A percentile compares a stretch with the other conserved stretches of the same genome.
phyloP scores from a whole-genome alignment of 2,113 vertebrate species.

The Myrmecophaga tridactyla region DNA sequence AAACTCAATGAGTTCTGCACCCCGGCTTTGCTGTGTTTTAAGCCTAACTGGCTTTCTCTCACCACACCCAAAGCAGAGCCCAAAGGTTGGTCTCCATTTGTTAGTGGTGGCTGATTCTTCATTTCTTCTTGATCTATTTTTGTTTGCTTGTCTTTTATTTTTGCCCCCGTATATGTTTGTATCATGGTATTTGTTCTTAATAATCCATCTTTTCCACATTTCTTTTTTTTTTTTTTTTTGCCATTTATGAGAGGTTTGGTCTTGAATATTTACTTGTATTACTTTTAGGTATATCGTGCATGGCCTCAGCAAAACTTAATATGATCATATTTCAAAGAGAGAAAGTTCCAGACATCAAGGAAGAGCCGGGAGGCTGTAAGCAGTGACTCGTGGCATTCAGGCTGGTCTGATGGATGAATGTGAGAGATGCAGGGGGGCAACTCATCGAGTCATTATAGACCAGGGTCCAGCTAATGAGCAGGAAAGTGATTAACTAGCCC shows the following conservation, averaged over 20 bases:
- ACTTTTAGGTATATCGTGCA: not conserved
- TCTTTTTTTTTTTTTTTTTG: not conserved
- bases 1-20: not conserved
- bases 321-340: not conserved
- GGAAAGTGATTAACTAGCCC: not conserved
- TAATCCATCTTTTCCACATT: slow-evolving; percentile 6
- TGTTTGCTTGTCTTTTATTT: not conserved
- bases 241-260: not conserved
- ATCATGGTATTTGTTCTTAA: not conserved
- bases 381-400: accelerated
- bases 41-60: not conserved
- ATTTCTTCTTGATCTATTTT: not conserved
- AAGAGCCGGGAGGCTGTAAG: not conserved
- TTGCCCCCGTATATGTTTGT: not conserved
- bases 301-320: not conserved
- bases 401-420: not conserved
- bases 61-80: not conserved
- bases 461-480: not conserved
- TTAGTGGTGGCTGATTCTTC: not conserved
- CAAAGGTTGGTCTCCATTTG: not conserved
- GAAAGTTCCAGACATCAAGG: not conserved
- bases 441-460: not conserved
- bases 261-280: slow-evolving; percentile 39
- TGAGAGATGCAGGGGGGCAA: not conserved
- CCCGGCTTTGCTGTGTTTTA: not conserved